These are phyloP conservation scores for Galeopterus variegatus DNA, from an alignment of 2,113 vertebrate species.

Conservation along the genomic window DNA sequence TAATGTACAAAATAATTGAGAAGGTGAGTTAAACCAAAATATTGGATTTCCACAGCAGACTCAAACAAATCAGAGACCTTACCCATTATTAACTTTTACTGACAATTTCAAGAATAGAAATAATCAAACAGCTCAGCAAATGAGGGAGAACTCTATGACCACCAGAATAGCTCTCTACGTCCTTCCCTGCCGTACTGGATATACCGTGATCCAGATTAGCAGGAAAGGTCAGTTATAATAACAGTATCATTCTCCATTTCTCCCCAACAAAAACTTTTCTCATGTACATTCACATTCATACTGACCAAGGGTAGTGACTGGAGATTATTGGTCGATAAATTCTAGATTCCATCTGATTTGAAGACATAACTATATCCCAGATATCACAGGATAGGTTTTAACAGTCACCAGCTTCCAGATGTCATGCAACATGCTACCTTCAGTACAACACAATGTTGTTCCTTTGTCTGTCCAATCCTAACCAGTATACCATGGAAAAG, in stretches of 20 bases:
- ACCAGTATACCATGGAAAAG: background rate
- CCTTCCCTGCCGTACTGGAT: background rate
- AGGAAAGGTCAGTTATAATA: background rate
- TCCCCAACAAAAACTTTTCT: slow-evolving; percentile 33
- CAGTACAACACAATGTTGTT: background rate
- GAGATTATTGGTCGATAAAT: background rate
- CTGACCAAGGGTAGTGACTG: background rate
- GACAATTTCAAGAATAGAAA: background rate
- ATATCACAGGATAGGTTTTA: background rate
- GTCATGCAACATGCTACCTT: background rate
- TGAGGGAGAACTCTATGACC: background rate
- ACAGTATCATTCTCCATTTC: background rate
- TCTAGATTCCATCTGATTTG: slow-evolving; percentile 1
- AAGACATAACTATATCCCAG: background rate
- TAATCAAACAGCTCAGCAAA: background rate
- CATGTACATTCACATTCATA: background rate
- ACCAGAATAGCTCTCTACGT: background rate
- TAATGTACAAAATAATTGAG: slow-evolving; percentile 1
- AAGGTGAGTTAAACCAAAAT: slow-evolving; percentile 36
- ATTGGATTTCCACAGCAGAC: background rate
- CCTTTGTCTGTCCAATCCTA: background rate
- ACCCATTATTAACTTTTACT: background rate
- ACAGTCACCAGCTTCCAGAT: background rate
- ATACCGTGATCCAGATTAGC: background rate
- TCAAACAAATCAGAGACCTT: background rate